Evolutionary conservation across 2,888 invertebrate genomes (phyloP).

Genomic region (Apotomis turbidana): DNA sequence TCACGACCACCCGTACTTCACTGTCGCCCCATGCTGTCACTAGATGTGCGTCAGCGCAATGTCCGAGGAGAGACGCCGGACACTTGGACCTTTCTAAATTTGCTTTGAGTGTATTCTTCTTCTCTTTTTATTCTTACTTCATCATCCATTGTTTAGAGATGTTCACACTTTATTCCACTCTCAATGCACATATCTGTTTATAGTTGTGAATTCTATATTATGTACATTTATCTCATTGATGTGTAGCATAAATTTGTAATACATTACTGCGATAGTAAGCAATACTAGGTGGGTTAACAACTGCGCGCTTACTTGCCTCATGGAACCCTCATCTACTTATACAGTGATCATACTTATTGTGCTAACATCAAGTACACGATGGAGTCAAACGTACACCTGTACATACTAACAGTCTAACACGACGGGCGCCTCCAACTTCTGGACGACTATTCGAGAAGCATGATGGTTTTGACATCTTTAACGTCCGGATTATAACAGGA

Average conservation of each 20-base stretch:
- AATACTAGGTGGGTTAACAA: constrained; percentile 16
- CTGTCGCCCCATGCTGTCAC: constrained; percentile 8
- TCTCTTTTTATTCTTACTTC: not conserved
- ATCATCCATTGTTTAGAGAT: constrained; percentile 21
- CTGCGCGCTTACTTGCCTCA: constrained; percentile 18
- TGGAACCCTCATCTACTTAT: not conserved
- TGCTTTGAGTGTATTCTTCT: constrained; percentile 35
- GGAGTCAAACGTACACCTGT: not conserved
- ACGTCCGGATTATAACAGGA: not conserved
- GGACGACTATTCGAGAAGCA: not conserved
- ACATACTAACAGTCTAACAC: not conserved
- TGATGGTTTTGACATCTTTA: not conserved
- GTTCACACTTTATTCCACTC: constrained; percentile 3
- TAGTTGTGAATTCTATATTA: not conserved
- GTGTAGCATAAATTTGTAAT: constrained; percentile 8
- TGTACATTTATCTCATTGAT: constrained; percentile 12
- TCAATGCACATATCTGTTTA: constrained; percentile 19
- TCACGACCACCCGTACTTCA: constrained; percentile 29
- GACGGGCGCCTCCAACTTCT: not conserved
- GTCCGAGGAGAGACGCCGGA: constrained; percentile 21
- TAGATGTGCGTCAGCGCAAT: not conserved
- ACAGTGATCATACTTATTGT: not conserved
- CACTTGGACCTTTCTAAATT: not conserved
- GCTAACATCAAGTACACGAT: constrained; percentile 1
- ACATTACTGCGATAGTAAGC: not conserved